Evolutionary conservation across 2,113 vertebrate species (phyloP), one percentile per base, ranked within the genome.

Genomic region (Tupaia chinensis): DNA sequence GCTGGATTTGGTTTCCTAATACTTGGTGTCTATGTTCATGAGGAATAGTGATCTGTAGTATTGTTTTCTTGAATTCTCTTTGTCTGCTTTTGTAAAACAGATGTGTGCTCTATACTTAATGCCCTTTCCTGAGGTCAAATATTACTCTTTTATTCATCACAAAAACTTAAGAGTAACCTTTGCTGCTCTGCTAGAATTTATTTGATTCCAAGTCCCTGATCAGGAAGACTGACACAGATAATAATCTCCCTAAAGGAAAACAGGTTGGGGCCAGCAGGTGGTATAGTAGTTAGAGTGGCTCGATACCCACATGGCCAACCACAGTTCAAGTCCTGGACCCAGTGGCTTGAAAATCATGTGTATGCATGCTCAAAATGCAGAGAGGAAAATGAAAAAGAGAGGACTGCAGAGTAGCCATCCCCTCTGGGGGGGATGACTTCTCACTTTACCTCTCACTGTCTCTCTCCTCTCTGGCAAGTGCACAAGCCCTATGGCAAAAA

Each of bases 131-230:
- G 70, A 92, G 29, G 20, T 72, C 80, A 17, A 86, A 82, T 89
- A 78, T 78, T 79, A 83, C n/a, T 87, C 74, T 78, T 91, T 94
- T 87, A 74, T 94, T 53, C 23, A 92, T 68, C 77, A 91, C n/a
- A 80, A 94, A 94, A 92, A 74, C 17, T 66, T 76, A 70, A 69
- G n/a, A 92, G 66, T 86, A n/a, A 65, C 90, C 34, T 94, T 95
- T 56, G 29, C 66, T 92, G 44, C 87, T 69, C 80, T 54, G 60
- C 29, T 90, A 96, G 69, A 79, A 66, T 60, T 34, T 58, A 81
- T 66, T 91, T 89, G 69, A 89, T 20, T 95, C 4, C 53, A 82
- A 92, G 70, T 93, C 60, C 78, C 17, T 80, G 76, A 87, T 25
- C 29, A 32, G 44, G 23, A 95, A 97, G 44, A 94, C 23, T 93